Conservation (phyloP, 2,797 vertebrate species). For the Dicrostonyx torquatus region DNA sequence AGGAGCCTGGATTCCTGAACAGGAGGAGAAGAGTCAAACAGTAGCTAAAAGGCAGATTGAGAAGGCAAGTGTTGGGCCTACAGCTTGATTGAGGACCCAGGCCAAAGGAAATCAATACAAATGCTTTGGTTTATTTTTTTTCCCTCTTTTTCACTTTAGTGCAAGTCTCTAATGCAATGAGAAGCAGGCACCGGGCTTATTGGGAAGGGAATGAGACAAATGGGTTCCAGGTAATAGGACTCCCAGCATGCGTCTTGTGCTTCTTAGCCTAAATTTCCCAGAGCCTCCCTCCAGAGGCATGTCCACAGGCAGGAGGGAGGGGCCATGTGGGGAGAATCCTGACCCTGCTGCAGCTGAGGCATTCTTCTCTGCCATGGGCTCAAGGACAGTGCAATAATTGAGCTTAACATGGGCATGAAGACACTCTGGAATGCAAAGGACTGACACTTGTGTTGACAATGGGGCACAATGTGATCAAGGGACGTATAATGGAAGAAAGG, state of each 20-base stretch:
- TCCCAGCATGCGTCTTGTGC: neutral
- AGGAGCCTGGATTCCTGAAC: slow-evolving; percentile 2
- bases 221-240: slow-evolving; percentile 29
- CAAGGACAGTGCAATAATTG: neutral
- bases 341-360: neutral
- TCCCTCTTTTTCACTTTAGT: slow-evolving; percentile 60
- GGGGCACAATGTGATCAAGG: neutral
- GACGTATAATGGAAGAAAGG: neutral
- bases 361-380: neutral
- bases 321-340: neutral
- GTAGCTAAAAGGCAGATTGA: neutral
- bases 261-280: slow-evolving; percentile 12
- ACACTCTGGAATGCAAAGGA: neutral
- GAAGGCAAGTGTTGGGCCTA: slow-evolving; percentile 53
- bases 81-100: slow-evolving; percentile 65
- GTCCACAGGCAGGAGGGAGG: neutral
- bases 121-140: slow-evolving; percentile 67
- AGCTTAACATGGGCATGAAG: slow-evolving; percentile 6
- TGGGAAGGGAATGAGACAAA: slow-evolving; percentile 56
- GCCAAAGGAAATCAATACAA: slow-evolving; percentile 71
- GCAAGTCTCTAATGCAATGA: slow-evolving; percentile 37
- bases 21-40: slow-evolving; percentile 50
- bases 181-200: slow-evolving; percentile 35
- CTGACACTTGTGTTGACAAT: neutral
- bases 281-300: neutral